Evolutionary conservation across 1,140 invertebrate species (phyloP).

Genomic region (Bombus confusus): DNA sequence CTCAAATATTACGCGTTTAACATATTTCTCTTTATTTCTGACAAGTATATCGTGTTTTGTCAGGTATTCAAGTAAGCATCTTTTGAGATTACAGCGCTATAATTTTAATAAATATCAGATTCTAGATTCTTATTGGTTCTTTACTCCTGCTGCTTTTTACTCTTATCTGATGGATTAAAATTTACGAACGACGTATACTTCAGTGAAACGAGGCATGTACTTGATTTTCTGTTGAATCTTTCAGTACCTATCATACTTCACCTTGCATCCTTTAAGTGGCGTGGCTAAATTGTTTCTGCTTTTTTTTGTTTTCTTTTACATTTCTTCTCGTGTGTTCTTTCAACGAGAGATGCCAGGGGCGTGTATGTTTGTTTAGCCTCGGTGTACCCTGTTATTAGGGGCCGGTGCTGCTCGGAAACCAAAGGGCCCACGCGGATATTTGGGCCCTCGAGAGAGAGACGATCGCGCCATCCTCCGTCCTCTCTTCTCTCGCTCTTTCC

Average conservation of each 20-base stretch:
- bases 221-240: slow-evolving; percentile 29
- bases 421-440: slow-evolving; percentile 72
- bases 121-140: neutral
- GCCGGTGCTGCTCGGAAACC: slow-evolving; percentile 69
- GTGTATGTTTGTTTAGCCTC: slow-evolving; percentile 82
- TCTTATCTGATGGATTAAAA: neutral
- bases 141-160: neutral
- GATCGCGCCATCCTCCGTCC: slow-evolving; percentile 60
- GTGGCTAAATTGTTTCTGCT: slow-evolving; percentile 48
- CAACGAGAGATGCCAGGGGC: slow-evolving; percentile 80
- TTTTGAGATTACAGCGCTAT: neutral
- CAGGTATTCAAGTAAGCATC: neutral
- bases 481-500: slow-evolving; percentile 29
- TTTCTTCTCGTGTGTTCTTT: slow-evolving; percentile 74
- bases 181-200: neutral
- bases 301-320: slow-evolving; percentile 26
- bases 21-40: neutral
- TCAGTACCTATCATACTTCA: slow-evolving; percentile 36
- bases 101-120: slow-evolving; percentile 3
- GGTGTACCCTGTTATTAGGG: slow-evolving; percentile 81
- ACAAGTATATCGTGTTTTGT: neutral
- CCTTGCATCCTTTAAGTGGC: slow-evolving; percentile 47
- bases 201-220: neutral
- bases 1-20: neutral
- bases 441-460: slow-evolving; percentile 58